Conservation (phyloP, 1,140 invertebrate genomes). For the Sinonovacula constricta region DNA sequence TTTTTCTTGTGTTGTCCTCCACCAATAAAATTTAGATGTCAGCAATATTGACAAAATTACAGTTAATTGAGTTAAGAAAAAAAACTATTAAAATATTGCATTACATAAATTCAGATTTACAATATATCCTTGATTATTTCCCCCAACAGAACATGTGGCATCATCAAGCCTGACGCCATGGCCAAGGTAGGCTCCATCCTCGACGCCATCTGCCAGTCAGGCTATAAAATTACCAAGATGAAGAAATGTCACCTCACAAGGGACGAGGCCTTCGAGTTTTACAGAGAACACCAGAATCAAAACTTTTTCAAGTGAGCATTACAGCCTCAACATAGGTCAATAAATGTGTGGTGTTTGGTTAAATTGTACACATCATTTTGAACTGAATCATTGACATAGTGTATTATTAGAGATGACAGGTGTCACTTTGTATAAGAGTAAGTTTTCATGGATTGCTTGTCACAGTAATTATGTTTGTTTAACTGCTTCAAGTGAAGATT, state of each 20-base stretch:
- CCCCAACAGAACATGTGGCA: constrained; percentile 84
- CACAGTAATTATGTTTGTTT: background rate
- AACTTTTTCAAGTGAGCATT: constrained; percentile 80
- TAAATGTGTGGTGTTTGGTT: too few species aligned
- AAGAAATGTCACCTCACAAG: constrained; percentile 84
- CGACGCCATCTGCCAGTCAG: constrained; percentile 83
- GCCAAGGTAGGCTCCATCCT: constrained; percentile 87
- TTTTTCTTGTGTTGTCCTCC: background rate
- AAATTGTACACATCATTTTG: too few species aligned
- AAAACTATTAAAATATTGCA: constrained; percentile 26
- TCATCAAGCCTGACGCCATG: constrained; percentile 87
- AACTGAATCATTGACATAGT: too few species aligned
- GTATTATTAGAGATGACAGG: too few species aligned
- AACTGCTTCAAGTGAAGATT: background rate
- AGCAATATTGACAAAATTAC: background rate
- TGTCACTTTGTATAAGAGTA: too few species aligned
- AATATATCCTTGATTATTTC: constrained; percentile 12
- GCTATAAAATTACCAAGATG: constrained; percentile 86
- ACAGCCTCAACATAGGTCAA: too few species aligned
- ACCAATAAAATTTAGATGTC: background rate
- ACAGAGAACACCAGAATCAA: constrained; percentile 81
- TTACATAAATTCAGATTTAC: constrained; percentile 11
- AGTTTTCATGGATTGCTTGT: too few species aligned
- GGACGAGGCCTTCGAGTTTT: constrained; percentile 83
- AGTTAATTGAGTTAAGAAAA: too few species aligned